Percentiles rank a stretch among this genome's conserved stretches.
These are phyloP conservation scores for Bellardia bayeri DNA, from an alignment of 2,888 invertebrate species.

Conservation along the genomic window DNA sequence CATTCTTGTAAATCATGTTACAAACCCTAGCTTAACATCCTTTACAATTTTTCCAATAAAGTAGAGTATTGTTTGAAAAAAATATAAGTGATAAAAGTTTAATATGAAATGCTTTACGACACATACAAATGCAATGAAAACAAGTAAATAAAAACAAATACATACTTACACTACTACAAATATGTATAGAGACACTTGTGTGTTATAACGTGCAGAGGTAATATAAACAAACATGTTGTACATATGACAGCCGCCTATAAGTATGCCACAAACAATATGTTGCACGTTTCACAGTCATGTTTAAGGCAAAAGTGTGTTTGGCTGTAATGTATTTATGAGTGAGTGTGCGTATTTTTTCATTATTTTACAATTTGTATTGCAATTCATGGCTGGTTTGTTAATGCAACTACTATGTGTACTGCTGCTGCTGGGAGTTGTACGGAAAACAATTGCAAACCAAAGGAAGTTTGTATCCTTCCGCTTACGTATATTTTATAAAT, in stretches of 20 bases:
- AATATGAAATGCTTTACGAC: constrained; percentile 51
- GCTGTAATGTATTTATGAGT: background rate
- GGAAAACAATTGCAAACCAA: constrained; percentile 72
- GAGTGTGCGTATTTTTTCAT: constrained; percentile 47
- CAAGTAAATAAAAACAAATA: constrained; percentile 1
- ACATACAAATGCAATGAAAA: background rate
- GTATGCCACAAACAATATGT: constrained; percentile 72
- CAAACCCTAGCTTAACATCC: background rate
- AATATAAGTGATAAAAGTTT: constrained; percentile 35
- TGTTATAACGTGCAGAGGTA: constrained; percentile 55
- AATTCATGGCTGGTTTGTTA: constrained; percentile 58
- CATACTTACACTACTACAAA: background rate
- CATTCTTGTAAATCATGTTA: background rate
- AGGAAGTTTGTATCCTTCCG: constrained; percentile 74
- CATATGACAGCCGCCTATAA: constrained; percentile 67
- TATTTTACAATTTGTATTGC: constrained; percentile 70
- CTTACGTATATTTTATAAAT: constrained; percentile 45
- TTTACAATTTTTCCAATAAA: background rate
- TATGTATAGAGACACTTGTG: constrained; percentile 4
- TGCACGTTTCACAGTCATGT: constrained; percentile 51
- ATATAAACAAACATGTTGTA: constrained; percentile 64
- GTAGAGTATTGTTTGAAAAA: constrained; percentile 15
- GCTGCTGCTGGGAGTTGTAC: constrained; percentile 51
- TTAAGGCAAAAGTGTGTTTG: constrained; percentile 14
- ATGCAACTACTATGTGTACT: constrained; percentile 25